A percentile compares a stretch with the other conserved stretches of the same genome.
These are phyloP conservation scores for Cheiracanthium punctorium DNA, from an alignment of 2,888 invertebrate genomes.

Conservation along the genomic window DNA sequence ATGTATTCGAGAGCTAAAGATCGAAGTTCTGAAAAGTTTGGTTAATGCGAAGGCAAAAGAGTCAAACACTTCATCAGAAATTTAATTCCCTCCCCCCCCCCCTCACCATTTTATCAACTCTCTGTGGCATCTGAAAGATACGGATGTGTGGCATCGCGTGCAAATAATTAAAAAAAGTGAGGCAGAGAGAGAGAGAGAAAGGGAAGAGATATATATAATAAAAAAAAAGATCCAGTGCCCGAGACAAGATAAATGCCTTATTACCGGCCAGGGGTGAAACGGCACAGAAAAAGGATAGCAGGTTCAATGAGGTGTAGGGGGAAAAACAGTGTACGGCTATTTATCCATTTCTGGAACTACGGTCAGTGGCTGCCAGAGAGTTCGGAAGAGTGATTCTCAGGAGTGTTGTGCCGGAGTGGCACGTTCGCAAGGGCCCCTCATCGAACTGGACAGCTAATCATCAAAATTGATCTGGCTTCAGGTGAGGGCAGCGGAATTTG, in stretches of 20 bases:
- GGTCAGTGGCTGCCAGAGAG: constrained; percentile 42
- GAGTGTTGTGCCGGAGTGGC: background rate
- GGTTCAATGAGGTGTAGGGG: constrained; percentile 30
- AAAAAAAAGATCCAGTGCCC: background rate
- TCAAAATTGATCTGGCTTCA: background rate
- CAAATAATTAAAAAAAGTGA: constrained; percentile 2
- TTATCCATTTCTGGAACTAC: constrained; percentile 52
- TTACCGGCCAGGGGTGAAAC: constrained; percentile 30
- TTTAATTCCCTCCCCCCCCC: background rate
- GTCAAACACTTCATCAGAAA: too few relatives aligned
- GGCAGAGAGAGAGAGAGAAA: background rate
- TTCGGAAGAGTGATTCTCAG: background rate
- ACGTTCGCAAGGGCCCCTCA: background rate
- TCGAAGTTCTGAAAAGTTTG: too few relatives aligned
- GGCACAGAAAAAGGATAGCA: constrained; percentile 26
- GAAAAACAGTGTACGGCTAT: constrained; percentile 29
- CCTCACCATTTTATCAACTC: background rate
- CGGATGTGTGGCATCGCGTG: constrained; percentile 5
- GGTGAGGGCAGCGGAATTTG: background rate
- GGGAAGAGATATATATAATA: background rate
- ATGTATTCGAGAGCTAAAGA: too few relatives aligned
- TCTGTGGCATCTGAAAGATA: background rate
- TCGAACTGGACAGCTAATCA: background rate
- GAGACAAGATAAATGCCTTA: constrained; percentile 55
- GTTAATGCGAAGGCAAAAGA: too few relatives aligned